Conservation (phyloP, 2,113 vertebrate species). For the Lanius collurio region DNA sequence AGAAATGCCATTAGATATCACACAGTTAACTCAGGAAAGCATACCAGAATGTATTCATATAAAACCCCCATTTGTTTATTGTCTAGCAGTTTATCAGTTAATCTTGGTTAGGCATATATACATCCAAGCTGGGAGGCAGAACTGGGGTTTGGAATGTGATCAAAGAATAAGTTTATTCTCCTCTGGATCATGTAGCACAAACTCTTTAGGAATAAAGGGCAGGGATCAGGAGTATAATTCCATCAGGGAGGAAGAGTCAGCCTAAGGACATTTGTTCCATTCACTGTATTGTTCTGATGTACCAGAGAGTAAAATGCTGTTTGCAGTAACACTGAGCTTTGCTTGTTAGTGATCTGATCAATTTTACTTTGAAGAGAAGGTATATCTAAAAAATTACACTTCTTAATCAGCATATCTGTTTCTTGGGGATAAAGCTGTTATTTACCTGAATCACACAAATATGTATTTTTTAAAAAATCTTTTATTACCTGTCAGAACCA, state of each 20-base stretch:
- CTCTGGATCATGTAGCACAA: background rate
- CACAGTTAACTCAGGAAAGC: background rate
- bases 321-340: background rate
- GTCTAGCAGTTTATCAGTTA: background rate
- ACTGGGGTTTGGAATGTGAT: background rate
- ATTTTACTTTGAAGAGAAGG: background rate
- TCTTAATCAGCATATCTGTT: background rate
- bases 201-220: background rate
- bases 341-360: background rate
- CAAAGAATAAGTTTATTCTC: background rate
- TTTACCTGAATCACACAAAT: background rate
- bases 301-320: background rate
- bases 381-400: background rate
- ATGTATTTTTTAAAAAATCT: background rate
- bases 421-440: background rate
- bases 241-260: background rate
- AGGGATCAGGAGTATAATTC: background rate
- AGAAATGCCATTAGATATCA: background rate
- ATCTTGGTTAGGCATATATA: background rate
- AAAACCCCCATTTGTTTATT: background rate
- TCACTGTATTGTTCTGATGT: background rate
- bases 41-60: background rate
- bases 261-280: background rate
- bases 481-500: background rate
- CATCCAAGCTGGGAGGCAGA: background rate